Conservation (phyloP, 2,797 vertebrate species). For the Hypotaenidia philippensis region DNA sequence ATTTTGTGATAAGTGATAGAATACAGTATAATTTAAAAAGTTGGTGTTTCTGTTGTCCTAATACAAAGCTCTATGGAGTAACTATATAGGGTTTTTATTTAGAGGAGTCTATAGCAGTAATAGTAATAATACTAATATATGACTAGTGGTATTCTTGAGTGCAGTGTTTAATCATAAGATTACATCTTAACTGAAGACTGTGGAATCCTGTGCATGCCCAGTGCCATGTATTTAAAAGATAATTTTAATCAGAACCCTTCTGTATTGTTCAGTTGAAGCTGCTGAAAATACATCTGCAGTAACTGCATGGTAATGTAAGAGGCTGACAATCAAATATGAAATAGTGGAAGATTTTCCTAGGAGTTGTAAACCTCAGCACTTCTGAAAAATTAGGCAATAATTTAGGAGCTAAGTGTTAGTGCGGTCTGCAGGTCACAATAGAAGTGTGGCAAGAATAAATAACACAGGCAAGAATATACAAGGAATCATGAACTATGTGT, state of each 20-base stretch:
- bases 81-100: not conserved
- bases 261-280: not conserved
- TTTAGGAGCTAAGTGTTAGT: not conserved
- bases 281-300: not conserved
- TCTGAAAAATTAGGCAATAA: slow-evolving; percentile 27
- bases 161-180: not conserved
- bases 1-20: not conserved
- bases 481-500: slow-evolving; percentile 29
- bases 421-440: not conserved
- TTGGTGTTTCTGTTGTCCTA: not conserved
- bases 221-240: not conserved
- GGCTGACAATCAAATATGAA: not conserved
- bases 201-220: not conserved
- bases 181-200: not conserved
- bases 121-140: not conserved
- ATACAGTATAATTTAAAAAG: not conserved
- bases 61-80: not conserved
- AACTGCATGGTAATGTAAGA: not conserved
- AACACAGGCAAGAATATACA: slow-evolving; percentile 42
- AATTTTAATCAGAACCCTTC: not conserved
- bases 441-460: slow-evolving; percentile 25
- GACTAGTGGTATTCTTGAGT: not conserved
- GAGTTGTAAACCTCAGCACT: slow-evolving; percentile 25
- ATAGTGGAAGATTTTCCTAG: not conserved
- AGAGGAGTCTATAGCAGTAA: not conserved